Evolutionary conservation across 2,113 vertebrate species (phyloP).

Genomic region (Bostrychus sinensis): DNA sequence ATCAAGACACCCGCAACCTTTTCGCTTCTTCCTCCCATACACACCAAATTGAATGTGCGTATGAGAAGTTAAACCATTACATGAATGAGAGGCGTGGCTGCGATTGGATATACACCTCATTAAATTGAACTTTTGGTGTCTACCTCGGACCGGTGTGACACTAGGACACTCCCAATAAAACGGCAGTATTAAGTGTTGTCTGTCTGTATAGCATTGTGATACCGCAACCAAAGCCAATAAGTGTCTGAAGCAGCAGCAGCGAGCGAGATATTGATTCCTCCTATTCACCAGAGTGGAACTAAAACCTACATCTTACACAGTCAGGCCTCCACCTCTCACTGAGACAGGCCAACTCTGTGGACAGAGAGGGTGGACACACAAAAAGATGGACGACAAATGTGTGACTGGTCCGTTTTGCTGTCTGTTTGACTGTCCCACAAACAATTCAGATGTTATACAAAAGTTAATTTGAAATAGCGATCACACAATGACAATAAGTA

Average conservation of each 20-base stretch:
- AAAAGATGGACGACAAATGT: slow-evolving; percentile 40
- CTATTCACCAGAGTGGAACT: slow-evolving; percentile 77
- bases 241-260: slow-evolving; percentile 70
- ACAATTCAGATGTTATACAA: no score
- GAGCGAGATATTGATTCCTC: slow-evolving; percentile 71
- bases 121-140: slow-evolving; percentile 34
- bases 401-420: slow-evolving; percentile 55
- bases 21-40: slow-evolving; percentile 43
- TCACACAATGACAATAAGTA: no score
- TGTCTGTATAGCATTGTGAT: slow-evolving; percentile 73
- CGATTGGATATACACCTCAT: neutral
- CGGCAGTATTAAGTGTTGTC: slow-evolving; percentile 68
- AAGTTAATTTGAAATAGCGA: no score
- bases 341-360: slow-evolving; percentile 35
- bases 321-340: slow-evolving; percentile 54
- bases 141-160: slow-evolving; percentile 42
- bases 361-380: slow-evolving; percentile 13
- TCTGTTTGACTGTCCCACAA: slow-evolving; percentile 6
- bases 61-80: no score
- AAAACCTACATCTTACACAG: slow-evolving; percentile 76
- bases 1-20: slow-evolving; percentile 63
- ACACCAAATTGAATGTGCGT: slow-evolving; percentile 31
- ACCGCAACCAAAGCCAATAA: slow-evolving; percentile 73
- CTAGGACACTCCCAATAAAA: slow-evolving; percentile 48
- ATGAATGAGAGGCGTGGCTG: neutral